These are phyloP conservation scores for Drosophila hydei DNA, from an alignment of 1,140 invertebrate species.

Conservation along the genomic window DNA sequence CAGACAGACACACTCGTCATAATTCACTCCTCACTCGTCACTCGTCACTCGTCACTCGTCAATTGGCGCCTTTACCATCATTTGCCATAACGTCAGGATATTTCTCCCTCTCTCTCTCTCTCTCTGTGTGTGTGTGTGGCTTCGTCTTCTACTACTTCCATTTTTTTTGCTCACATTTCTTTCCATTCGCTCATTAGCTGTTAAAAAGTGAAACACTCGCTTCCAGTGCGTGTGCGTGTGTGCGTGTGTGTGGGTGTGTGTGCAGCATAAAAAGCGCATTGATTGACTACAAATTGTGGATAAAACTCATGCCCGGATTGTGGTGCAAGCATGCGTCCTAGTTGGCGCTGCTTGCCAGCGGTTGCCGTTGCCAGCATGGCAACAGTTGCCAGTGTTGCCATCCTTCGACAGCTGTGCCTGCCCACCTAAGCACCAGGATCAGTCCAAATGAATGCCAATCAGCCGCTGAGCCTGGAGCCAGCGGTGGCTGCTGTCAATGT, in stretches of 20 bases:
- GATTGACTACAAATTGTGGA: background rate
- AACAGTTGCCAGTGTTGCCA: slow-evolving; percentile 37
- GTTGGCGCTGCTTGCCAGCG: slow-evolving; percentile 24
- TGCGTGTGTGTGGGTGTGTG: slow-evolving; percentile 8
- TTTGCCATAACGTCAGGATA: slow-evolving; percentile 24
- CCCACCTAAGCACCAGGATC: slow-evolving; percentile 48
- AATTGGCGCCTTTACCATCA: no score
- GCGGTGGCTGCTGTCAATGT: slow-evolving; percentile 33
- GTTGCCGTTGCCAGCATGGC: slow-evolving; percentile 48
- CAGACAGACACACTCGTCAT: no score
- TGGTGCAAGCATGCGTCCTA: slow-evolving; percentile 32
- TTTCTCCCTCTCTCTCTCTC: background rate
- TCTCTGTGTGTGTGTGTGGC: slow-evolving; percentile 20
- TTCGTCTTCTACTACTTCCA: background rate
- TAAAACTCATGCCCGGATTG: slow-evolving; percentile 7
- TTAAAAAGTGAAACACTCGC: slow-evolving; percentile 17
- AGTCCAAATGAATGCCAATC: slow-evolving; percentile 48
- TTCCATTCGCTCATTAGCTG: slow-evolving; percentile 17
- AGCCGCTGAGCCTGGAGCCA: slow-evolving; percentile 39
- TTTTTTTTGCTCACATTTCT: slow-evolving; percentile 15
- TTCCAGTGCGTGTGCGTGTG: slow-evolving; percentile 13
- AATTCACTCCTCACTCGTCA: background rate
- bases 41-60: slow-evolving; percentile 4
- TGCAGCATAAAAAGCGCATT: background rate
- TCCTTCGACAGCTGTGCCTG: slow-evolving; percentile 32